Percentiles rank a stretch among this genome's conserved stretches.
phyloP scores from a whole-genome alignment of 2,113 vertebrate genomes.

The Poeciliopsis retropinna region DNA sequence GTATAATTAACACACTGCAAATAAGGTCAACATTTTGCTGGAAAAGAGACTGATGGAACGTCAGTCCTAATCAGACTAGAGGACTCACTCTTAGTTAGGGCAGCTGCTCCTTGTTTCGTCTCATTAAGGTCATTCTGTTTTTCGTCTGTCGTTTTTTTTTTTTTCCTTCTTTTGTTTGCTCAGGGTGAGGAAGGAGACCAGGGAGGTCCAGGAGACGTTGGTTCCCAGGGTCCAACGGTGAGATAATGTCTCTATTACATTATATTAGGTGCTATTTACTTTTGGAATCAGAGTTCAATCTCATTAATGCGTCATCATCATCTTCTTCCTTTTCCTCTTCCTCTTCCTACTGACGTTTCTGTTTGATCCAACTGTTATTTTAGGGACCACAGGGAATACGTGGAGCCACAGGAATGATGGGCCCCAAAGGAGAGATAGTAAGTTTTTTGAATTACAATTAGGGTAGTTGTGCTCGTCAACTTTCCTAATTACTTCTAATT shows the following conservation, averaged over 20 bases:
- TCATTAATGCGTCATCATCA: constrained; percentile 1
- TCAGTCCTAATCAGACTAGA: constrained; percentile 1
- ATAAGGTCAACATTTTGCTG: constrained; percentile 6
- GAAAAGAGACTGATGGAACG: neutral
- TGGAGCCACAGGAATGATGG: constrained; percentile 89
- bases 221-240: constrained; percentile 90
- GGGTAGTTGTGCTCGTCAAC: neutral
- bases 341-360: constrained; percentile 23
- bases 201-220: constrained; percentile 87
- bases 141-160: constrained; percentile 1
- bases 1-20: constrained; percentile 39
- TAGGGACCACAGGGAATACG: constrained; percentile 90
- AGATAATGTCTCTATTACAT: constrained; percentile 66
- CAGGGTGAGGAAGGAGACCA: constrained; percentile 96
- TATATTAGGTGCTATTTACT: neutral
- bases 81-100: constrained; percentile 5
- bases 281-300: neutral
- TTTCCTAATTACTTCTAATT: neutral
- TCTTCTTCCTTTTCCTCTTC: constrained; percentile 15
- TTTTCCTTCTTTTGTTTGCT: constrained; percentile 24
- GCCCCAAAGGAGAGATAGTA: constrained; percentile 90
- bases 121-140: constrained; percentile 9
- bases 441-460: constrained; percentile 48
- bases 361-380: constrained; percentile 52
- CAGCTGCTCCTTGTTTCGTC: neutral